Evolutionary conservation across 2,888 invertebrate genomes (phyloP), one percentile per base, ranked within the genome.

Genomic region (Drosophila anomelani): DNA sequence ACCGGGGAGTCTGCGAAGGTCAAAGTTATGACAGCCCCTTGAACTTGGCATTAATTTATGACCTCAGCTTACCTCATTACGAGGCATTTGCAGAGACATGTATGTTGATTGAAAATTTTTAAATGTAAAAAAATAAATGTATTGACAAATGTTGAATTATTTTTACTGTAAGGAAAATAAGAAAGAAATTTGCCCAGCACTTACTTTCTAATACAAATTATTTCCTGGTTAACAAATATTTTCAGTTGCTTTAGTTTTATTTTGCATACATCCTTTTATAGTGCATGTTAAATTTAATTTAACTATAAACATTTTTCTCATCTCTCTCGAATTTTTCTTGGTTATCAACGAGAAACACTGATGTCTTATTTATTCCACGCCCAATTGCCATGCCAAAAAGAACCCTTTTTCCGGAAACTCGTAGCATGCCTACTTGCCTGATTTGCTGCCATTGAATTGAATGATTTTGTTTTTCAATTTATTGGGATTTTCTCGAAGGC

Each of bases 391-490:
- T 9, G 20, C 43, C 55, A 68, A 36, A 36, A 29, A 13, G 41
- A 75, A 62, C 76, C 76, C 78, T 88, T 80, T 87, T 77, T 71
- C 53, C 57, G 77, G 71, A 76, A 59, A 59, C 59, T 36, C 51
- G 34, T 15, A 34, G 51, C 64, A 75, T 51, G 81, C 73, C 81
- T 70, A 78, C 71, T 68, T 79, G 89, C 88, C 82, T 85, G 85
- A 89, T 85, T 89, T 81, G 89, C 75, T 62, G 78, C 89, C 85
- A 81, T 84, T 81, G 85, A 85, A 85, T 89, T 85, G 89, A 89
- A 89, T 85, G 85, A 87, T 88, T 89, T 85, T 82, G 85, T 89
- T 89, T 88, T 88, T 85, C 88, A 89, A 85, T 89, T 85, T 89
- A 85, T 89, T 88, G 83, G 85, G 88, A 85, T 89, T 85, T 85